Percentiles rank a stretch among this genome's conserved stretches.
phyloP scores from a whole-genome alignment of 2,888 invertebrate genomes.

The Eilema sororculum region DNA sequence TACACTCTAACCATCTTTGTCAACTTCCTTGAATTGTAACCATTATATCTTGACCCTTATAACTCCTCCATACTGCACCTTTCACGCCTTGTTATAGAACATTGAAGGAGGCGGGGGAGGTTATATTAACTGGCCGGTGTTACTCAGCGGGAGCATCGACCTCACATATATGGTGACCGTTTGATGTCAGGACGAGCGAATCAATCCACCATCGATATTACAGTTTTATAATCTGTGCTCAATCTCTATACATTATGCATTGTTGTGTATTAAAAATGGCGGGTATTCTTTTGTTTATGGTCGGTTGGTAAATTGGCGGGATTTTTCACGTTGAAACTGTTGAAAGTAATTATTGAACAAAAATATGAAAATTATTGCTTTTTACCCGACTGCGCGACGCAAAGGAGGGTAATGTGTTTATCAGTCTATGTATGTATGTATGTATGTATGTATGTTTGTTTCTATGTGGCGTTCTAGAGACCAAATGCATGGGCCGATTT shows the following conservation, averaged over 20 bases:
- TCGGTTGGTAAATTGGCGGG: not conserved
- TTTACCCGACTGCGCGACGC: too few relatives aligned
- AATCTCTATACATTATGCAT: slow-evolving; percentile 10
- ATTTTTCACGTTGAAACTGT: not conserved
- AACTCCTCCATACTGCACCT: not conserved
- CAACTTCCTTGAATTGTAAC: slow-evolving; percentile 47
- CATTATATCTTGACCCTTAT: slow-evolving; percentile 14
- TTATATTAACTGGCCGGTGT: slow-evolving; percentile 37
- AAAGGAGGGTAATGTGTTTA: too few relatives aligned
- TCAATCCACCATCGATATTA: slow-evolving; percentile 53
- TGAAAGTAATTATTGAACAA: too few relatives aligned
- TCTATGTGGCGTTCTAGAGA: too few relatives aligned
- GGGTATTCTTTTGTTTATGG: not conserved
- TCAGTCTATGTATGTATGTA: too few relatives aligned
- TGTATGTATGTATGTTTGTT: too few relatives aligned
- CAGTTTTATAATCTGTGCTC: slow-evolving; percentile 24
- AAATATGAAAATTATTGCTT: too few relatives aligned
- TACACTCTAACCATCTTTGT: slow-evolving; percentile 36
- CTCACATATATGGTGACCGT: slow-evolving; percentile 56
- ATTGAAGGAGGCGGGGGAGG: slow-evolving; percentile 20
- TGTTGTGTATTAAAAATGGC: slow-evolving; percentile 3
- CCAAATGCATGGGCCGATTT: too few relatives aligned
- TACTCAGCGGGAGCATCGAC: slow-evolving; percentile 55
- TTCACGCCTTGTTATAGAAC: not conserved
- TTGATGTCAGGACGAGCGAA: slow-evolving; percentile 54